A percentile compares a stretch with the other conserved stretches of the same genome.
These are phyloP conservation scores for Xiphorhynchus erythropygius DNA, from an alignment of 2,797 vertebrate genomes.

Conservation along the genomic window DNA sequence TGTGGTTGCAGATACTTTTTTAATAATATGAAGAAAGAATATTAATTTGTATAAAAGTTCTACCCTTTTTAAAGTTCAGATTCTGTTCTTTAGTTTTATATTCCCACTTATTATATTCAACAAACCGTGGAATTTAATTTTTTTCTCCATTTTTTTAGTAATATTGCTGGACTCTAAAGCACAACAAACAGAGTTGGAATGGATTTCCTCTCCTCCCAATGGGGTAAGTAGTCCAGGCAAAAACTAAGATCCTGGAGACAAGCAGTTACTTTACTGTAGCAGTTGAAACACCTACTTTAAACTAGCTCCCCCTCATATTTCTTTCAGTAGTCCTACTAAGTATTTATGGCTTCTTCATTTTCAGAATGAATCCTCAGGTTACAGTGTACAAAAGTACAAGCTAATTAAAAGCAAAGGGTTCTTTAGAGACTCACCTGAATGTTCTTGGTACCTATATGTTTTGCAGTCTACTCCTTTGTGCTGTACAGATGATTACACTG, in stretches of 20 bases:
- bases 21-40: neutral
- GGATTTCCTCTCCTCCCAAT: slow-evolving; percentile 98
- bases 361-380: slow-evolving; percentile 27
- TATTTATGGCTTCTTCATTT: slow-evolving; percentile 12
- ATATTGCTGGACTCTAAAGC: slow-evolving; percentile 98
- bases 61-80: neutral
- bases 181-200: slow-evolving; percentile 99
- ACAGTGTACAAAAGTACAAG: neutral
- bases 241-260: neutral
- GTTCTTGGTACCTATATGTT: slow-evolving; percentile 14
- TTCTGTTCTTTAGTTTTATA: neutral
- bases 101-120: neutral
- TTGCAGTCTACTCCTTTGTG: slow-evolving; percentile 7
- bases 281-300: slow-evolving; percentile 17
- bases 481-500: neutral
- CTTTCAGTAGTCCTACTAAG: neutral
- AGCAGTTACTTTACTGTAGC: neutral
- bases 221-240: slow-evolving; percentile 85
- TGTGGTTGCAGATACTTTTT: neutral
- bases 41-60: neutral
- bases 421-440: slow-evolving; percentile 44
- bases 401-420: slow-evolving; percentile 37
- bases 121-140: neutral
- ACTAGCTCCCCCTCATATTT: neutral
- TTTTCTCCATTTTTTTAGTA: slow-evolving; percentile 80